A percentile compares a stretch with the other conserved stretches of the same genome.
Conservation (phyloP, 2,888 invertebrate species). For the Venusia cambrica region DNA sequence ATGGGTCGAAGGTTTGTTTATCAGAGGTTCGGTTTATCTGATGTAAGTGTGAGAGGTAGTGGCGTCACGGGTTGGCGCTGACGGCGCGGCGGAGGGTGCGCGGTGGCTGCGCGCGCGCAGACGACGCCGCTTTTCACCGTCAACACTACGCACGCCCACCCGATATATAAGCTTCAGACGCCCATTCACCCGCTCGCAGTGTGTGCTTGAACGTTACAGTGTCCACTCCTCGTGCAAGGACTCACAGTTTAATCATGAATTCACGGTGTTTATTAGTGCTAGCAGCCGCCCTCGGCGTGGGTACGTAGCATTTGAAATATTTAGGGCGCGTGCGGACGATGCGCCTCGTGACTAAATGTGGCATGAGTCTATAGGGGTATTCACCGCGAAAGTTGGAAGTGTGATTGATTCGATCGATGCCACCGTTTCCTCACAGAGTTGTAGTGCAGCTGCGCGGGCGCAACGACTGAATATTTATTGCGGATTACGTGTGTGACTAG, state of each 20-base stretch:
- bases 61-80: conserved; percentile 30
- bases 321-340: conserved; percentile 63
- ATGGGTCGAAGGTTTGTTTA: not conserved
- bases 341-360: conserved; percentile 41
- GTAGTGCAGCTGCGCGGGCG: conserved; percentile 41
- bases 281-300: conserved; percentile 85
- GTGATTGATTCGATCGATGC: conserved; percentile 42
- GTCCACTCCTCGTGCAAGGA: conserved; percentile 74
- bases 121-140: conserved; percentile 66
- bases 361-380: conserved; percentile 41
- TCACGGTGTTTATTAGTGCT: conserved; percentile 81
- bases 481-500: conserved; percentile 47
- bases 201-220: conserved; percentile 78
- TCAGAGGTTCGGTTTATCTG: conserved; percentile 2
- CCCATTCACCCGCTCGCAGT: conserved; percentile 81
- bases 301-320: conserved; percentile 82
- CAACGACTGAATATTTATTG: conserved; percentile 54
- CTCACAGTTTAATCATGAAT: conserved; percentile 76
- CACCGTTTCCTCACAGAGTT: conserved; percentile 45
- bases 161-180: conserved; percentile 75
- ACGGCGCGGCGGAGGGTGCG: conserved; percentile 36
- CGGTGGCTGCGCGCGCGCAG: conserved; percentile 51
- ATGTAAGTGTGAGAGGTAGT: conserved; percentile 25
- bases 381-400: conserved; percentile 52
- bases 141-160: conserved; percentile 62